These are phyloP conservation scores for Orthonychiurus folsomi DNA, from an alignment of 2,888 invertebrate species.

Conservation along the genomic window DNA sequence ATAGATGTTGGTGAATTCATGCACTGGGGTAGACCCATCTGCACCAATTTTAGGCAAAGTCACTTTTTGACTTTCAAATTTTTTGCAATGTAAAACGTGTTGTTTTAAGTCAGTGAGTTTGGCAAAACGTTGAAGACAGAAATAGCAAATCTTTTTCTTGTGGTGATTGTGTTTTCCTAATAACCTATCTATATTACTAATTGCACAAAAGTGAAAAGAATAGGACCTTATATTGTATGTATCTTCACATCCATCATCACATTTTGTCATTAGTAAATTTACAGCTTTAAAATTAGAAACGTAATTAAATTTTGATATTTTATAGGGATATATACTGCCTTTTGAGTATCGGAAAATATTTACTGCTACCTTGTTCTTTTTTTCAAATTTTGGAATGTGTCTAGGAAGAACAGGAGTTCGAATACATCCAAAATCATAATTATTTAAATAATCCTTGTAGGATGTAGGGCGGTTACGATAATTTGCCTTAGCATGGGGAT, in stretches of 20 bases:
- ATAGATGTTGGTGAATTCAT: constrained; percentile 2
- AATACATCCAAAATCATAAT: neutral
- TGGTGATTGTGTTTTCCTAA: constrained; percentile 4
- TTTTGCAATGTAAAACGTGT: neutral
- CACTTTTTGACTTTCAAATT: constrained; percentile 5
- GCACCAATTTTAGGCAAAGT: neutral
- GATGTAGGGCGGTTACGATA: neutral
- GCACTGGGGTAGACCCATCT: neutral
- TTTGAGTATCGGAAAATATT: neutral
- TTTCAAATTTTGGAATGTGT: neutral
- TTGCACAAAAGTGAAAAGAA: constrained; percentile 2
- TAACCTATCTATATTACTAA: neutral
- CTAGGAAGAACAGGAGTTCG: no score
- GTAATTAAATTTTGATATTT: constrained; percentile 9
- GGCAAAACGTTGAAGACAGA: neutral
- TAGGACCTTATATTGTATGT: neutral
- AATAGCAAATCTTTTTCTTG: constrained; percentile 3
- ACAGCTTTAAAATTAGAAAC: neutral
- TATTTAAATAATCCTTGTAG: neutral
- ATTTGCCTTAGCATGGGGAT: neutral
- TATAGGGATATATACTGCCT: neutral
- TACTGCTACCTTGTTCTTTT: neutral
- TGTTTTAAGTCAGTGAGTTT: neutral
- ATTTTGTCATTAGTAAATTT: constrained; percentile 3
- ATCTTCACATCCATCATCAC: neutral